Conservation (phyloP, 2,888 invertebrate genomes). For the Torymus texanus region DNA sequence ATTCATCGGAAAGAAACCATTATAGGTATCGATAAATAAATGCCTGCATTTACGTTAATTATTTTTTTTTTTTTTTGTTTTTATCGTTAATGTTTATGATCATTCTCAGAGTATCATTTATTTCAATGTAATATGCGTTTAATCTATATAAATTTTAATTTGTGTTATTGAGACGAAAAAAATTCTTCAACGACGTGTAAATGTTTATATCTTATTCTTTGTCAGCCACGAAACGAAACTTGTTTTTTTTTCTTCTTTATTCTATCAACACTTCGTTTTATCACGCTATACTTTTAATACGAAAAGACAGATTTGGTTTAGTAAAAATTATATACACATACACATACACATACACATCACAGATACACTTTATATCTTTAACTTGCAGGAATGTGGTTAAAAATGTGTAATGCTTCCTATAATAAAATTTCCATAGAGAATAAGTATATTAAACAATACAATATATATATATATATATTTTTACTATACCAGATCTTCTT, state of each 20-base stretch:
- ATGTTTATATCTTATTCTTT: constrained; percentile 47
- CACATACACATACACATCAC: not conserved
- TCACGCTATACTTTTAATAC: constrained; percentile 13
- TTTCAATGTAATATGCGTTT: constrained; percentile 37
- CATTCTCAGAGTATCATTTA: constrained; percentile 43
- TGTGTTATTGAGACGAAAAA: constrained; percentile 45
- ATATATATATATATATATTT: constrained; percentile 1
- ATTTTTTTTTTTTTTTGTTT: constrained; percentile 40
- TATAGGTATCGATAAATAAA: constrained; percentile 41
- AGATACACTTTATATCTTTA: no score
- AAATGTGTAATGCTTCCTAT: no score
- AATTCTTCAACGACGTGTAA: constrained; percentile 38
- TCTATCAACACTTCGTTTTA: constrained; percentile 40
- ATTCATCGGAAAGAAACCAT: constrained; percentile 26
- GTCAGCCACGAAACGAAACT: constrained; percentile 39
- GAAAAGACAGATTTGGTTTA: constrained; percentile 14
- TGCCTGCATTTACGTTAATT: constrained; percentile 42
- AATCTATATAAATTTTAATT: constrained; percentile 51
- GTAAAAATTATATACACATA: constrained; percentile 21
- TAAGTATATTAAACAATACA: no score
- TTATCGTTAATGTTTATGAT: constrained; percentile 43
- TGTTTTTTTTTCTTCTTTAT: constrained; percentile 22
- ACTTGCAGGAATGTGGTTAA: not conserved
- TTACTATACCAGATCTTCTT: constrained; percentile 24
- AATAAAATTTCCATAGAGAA: no score